These are phyloP conservation scores for Columba janthina DNA, from an alignment of 2,113 vertebrate genomes.

Conservation along the genomic window DNA sequence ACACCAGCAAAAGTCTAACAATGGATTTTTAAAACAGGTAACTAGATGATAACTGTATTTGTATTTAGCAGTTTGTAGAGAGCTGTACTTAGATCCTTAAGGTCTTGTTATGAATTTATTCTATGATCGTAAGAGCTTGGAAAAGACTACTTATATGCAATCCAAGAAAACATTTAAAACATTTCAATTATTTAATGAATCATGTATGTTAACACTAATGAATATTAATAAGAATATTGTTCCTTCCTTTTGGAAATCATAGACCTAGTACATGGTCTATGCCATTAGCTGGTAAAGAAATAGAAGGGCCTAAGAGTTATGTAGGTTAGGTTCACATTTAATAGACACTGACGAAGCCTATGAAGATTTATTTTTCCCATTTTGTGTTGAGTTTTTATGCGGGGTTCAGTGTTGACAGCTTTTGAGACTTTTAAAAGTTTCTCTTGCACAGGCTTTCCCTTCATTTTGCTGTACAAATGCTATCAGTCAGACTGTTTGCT, in stretches of 20 bases:
- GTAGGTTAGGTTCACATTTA: not conserved
- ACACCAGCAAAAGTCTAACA: not conserved
- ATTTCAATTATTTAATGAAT: not conserved
- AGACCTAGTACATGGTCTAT: not conserved
- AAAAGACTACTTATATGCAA: not conserved
- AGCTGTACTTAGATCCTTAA: not conserved
- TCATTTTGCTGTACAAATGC: not conserved
- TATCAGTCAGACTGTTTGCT: not conserved
- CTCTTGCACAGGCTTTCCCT: not conserved
- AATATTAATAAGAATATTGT: not conserved
- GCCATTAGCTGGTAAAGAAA: not conserved
- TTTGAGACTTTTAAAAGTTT: not conserved
- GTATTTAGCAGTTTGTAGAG: not conserved
- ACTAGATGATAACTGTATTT: not conserved
- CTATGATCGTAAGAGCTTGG: not conserved
- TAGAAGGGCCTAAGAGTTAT: not conserved
- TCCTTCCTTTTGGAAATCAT: not conserved
- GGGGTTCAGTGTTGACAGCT: not conserved
- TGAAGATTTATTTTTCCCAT: not conserved
- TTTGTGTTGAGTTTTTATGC: not conserved
- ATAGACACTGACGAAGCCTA: not conserved
- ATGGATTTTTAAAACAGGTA: not conserved
- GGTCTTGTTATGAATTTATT: not conserved
- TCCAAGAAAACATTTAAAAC: not conserved
- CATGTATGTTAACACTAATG: not conserved